Base-by-base conservation (phyloP, 2,888 invertebrate genomes). In the Caenorhabditis virilis region DNA sequence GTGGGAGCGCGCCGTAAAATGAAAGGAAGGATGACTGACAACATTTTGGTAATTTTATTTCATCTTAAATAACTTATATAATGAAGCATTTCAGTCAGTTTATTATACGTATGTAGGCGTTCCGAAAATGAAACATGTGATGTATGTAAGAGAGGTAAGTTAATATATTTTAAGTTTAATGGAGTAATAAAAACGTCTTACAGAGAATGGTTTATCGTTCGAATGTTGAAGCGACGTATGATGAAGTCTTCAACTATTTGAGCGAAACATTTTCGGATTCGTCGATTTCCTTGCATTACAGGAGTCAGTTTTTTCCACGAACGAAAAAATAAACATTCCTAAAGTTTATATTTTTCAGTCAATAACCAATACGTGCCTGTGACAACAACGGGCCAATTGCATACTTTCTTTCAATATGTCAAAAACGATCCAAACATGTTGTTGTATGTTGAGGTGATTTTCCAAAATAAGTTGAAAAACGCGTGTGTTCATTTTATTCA, bases 361-460 rank as follows among this genome's bases (percentile, higher is more conserved):
- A 59, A 56, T 27, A 53, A 53, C 1, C 42, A 41, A 18, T 59
- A 59, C 36, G 48, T 65, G 2, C 45, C 55, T 15, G 56, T 65
- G 27, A 59, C 55, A 2, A 65, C 64, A 16, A 65, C 64, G n/a
- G 64, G 64, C 1, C 64, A 65, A 36, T 45, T 65, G 4, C 59
- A 59, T 39, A 65, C 64, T 0, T 65, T 65, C 33, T 25, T 65
- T 11, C 48, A 48, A n/a, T 46, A 50, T 22, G 38, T 65, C 9
- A 50, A 59, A 25, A 48, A 47, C 23, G 56, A 65, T 39, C 52
- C 59, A 4, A 25, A 42, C 2, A 52, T 49, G 25, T 45, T 56
- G 20, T 26, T 65, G 25, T 65, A 65, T 26, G 52, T 65, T 2
- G 64, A 65, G 59, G 64, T 59, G 23, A 36, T 27, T 1, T 39